These are phyloP conservation scores for Balanococcus diminutus DNA, from an alignment of 2,888 invertebrate species.

Conservation along the genomic window DNA sequence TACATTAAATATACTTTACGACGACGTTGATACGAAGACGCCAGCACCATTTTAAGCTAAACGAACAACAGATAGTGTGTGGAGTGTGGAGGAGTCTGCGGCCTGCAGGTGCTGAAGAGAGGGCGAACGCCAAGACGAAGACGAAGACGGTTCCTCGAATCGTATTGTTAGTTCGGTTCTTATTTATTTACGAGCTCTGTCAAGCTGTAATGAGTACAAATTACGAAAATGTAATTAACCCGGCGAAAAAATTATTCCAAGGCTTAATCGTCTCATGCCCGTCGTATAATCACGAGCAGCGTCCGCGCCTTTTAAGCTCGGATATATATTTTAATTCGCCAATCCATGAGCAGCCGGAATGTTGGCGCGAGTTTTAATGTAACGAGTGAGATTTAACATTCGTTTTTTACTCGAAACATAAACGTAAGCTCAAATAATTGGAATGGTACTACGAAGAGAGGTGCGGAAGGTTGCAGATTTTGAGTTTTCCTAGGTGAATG, in stretches of 20 bases:
- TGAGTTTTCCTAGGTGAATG: no score
- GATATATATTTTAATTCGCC: not conserved
- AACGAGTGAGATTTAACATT: no score
- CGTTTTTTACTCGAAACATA: no score
- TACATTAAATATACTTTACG: constrained; percentile 21
- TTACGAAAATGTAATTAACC: constrained; percentile 26
- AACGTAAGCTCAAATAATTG: no score
- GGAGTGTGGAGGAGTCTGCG: not conserved
- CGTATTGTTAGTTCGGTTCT: constrained; percentile 20
- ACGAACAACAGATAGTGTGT: not conserved
- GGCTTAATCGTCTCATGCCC: not conserved
- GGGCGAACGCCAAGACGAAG: no score
- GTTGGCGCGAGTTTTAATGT: no score
- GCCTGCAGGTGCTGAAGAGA: not conserved
- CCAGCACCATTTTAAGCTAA: not conserved
- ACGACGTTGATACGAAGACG: constrained; percentile 18
- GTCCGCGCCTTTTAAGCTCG: not conserved
- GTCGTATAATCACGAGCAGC: not conserved
- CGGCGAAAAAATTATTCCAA: constrained; percentile 1
- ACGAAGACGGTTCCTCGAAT: not conserved
- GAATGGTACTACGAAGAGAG: no score
- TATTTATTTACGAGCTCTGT: constrained; percentile 21
- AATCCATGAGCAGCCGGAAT: no score
- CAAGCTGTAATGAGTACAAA: constrained; percentile 32
- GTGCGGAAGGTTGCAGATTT: no score